These are phyloP conservation scores for Battus philenor DNA, from an alignment of 1,140 invertebrate species.

Conservation along the genomic window DNA sequence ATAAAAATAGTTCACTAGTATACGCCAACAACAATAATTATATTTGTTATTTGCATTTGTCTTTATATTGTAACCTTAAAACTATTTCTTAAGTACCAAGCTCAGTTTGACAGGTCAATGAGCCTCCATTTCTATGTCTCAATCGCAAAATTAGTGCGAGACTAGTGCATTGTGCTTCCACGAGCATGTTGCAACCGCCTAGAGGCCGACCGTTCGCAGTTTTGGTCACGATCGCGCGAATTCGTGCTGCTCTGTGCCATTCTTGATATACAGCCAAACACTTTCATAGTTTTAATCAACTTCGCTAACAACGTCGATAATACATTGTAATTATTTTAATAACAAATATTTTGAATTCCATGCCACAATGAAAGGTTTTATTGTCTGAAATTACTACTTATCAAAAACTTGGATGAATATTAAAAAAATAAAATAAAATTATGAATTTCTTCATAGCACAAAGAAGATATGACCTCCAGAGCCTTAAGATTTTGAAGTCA, in stretches of 20 bases:
- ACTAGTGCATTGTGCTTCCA: slow-evolving; percentile 45
- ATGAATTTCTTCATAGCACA: no score
- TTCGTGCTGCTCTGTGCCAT: slow-evolving; percentile 29
- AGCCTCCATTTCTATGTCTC: slow-evolving; percentile 41
- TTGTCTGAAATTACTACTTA: no score
- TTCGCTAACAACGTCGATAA: neutral
- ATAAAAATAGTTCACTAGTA: no score
- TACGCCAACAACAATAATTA: no score
- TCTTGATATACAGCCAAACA: slow-evolving; percentile 1
- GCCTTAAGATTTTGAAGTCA: no score
- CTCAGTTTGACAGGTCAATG: slow-evolving; percentile 29
- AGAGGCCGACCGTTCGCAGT: slow-evolving; percentile 43
- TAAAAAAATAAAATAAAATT: no score
- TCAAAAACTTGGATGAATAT: no score
- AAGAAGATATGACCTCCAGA: no score
- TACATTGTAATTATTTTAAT: neutral
- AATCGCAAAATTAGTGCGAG: slow-evolving; percentile 57
- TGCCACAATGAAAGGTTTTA: no score
- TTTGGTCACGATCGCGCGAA: slow-evolving; percentile 43
- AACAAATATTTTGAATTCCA: neutral
- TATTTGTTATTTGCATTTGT: no score
- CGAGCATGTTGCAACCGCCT: slow-evolving; percentile 47
- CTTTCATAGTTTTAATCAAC: slow-evolving; percentile 1
- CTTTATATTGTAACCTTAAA: no score
- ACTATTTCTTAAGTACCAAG: no score